Base-by-base conservation (phyloP, 2,888 invertebrate species). In the Punctoribates punctum region DNA sequence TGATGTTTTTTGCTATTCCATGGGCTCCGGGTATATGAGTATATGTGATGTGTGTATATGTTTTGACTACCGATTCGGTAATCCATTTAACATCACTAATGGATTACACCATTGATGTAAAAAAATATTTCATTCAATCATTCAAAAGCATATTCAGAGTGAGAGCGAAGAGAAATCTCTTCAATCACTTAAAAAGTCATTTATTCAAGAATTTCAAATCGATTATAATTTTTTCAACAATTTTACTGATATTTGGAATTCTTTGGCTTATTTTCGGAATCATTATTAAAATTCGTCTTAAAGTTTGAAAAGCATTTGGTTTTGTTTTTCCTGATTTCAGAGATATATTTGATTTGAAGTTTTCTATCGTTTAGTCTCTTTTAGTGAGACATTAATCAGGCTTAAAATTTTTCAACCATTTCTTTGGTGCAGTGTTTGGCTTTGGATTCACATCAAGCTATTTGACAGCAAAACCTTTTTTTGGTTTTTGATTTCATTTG, bases 181-280 rank as follows among this genome's bases (percentile, higher is more conserved):
- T 57, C 57, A 57, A 25, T 57, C 57, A 57, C 11, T 57, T 15
- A 57, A 57, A 57, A 23, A 57, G 57, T 57, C 57, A 57, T 57
- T 57, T 57, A n/a, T 20, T 8, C n/a, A 20, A 17, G 6, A 20
- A 54, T 54, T n/a, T 54, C 20, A 54, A 54, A 57, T 57, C 57
- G 25, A 57, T 54, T 54, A 57, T 25, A 57, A 57, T 23, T 23
- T 23, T 15, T 57, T 11, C 13, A 9, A 48, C 13, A 9, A 48
- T 48, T 48, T 17, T 48, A 6, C 8, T 54, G 1, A 4, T 8
- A 54, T n/a, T 4, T 20, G 23, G 23, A 57, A 25, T 20, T 54
- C 20, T 54, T 54, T 23, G 5, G 25, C 23, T 54, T 48, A 3
- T 48, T n/a, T 48, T 17, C 15, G 54, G 6, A 57, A 57, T 25